A percentile compares a stretch with the other conserved stretches of the same genome.
Conservation (phyloP, 2,888 invertebrate species). For the Aspidapion aeneum region DNA sequence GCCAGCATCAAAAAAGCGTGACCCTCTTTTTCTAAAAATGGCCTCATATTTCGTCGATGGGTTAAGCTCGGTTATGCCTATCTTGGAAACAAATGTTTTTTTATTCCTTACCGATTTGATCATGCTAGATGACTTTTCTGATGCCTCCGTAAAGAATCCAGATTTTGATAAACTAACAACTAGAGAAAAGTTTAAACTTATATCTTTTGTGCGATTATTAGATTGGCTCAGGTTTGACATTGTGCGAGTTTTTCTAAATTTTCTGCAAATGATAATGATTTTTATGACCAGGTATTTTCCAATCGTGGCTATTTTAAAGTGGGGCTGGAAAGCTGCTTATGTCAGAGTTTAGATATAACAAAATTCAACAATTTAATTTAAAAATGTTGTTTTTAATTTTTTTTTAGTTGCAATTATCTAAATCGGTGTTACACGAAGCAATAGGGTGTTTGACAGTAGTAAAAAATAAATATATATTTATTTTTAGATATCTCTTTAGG, state of each 20-base stretch:
- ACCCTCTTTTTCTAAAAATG: conserved; percentile 62
- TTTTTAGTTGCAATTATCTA: not conserved
- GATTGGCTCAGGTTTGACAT: not conserved
- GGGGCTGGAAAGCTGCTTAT: not conserved
- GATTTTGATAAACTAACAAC: conserved; percentile 20
- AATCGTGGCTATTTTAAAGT: not conserved
- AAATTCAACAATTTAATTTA: not conserved
- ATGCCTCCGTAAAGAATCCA: conserved; percentile 23
- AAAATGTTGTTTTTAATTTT: too few species aligned
- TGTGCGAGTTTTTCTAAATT: not conserved
- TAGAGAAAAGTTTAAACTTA: conserved; percentile 20
- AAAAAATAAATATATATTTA: too few species aligned
- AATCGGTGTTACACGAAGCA: too few species aligned
- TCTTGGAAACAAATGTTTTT: conserved; percentile 56
- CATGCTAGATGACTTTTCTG: conserved; percentile 18
- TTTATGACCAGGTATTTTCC: not conserved
- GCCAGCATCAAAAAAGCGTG: conserved; percentile 58
- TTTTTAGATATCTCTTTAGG: too few species aligned
- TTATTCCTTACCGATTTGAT: conserved; percentile 45
- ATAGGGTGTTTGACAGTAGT: too few species aligned
- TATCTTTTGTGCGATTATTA: not conserved
- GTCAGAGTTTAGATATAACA: not conserved
- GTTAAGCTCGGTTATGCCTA: conserved; percentile 64
- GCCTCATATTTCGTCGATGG: conserved; percentile 62
- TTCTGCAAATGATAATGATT: not conserved